Percentiles rank a stretch among this genome's conserved stretches.
These are phyloP conservation scores for Teinopalpus imperialis DNA, from an alignment of 2,888 invertebrate species.

Conservation along the genomic window DNA sequence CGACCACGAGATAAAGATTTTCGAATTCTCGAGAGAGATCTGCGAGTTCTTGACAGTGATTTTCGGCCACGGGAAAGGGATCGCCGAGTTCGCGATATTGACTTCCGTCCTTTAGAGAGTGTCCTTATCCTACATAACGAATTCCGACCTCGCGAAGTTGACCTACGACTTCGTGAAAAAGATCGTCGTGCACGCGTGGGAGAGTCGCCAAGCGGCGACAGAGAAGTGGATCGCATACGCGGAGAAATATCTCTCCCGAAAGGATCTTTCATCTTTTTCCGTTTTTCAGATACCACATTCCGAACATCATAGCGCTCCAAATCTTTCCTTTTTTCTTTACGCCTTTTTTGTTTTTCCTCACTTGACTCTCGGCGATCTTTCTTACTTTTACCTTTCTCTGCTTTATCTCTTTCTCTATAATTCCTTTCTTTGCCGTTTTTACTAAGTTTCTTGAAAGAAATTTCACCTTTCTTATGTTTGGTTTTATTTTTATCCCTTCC, in stretches of 20 bases:
- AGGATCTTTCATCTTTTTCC: constrained; percentile 85
- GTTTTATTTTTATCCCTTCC: constrained; percentile 62
- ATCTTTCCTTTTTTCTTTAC: constrained; percentile 86
- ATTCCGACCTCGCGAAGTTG: constrained; percentile 35
- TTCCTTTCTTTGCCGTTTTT: constrained; percentile 89
- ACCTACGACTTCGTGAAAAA: constrained; percentile 29
- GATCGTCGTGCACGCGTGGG: constrained; percentile 34
- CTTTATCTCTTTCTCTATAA: constrained; percentile 85
- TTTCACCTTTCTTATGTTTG: constrained; percentile 77
- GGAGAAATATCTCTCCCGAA: constrained; percentile 88
- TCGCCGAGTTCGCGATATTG: constrained; percentile 47
- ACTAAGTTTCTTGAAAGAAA: constrained; percentile 90
- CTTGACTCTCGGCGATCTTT: constrained; percentile 43
- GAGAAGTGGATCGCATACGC: constrained; percentile 46
- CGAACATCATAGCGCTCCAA: constrained; percentile 92
- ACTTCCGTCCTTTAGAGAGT: constrained; percentile 40
- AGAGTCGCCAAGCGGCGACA: constrained; percentile 31
- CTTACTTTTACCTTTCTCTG: constrained; percentile 53
- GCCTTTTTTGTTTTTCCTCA: constrained; percentile 60
- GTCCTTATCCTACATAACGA: constrained; percentile 33
- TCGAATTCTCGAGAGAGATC: constrained; percentile 34
- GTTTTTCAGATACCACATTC: constrained; percentile 87
- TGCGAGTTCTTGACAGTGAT: constrained; percentile 32
- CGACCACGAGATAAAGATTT: constrained; percentile 38
- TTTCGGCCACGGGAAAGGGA: constrained; percentile 35